These are phyloP conservation scores for Gastracanthus pulcherrimus DNA, from an alignment of 2,888 invertebrate species.

Conservation along the genomic window DNA sequence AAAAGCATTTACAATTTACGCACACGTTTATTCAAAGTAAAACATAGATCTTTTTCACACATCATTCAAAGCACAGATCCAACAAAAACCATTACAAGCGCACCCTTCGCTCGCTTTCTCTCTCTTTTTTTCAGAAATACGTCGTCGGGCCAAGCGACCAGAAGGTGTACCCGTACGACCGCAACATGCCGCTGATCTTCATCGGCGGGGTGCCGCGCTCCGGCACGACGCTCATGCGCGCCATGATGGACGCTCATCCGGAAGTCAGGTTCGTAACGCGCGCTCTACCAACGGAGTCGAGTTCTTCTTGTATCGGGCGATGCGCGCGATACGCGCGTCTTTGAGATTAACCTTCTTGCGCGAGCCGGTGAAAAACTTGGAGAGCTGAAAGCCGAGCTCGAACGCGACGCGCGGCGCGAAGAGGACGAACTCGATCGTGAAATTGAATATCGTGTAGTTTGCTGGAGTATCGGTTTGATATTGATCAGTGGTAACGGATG, in stretches of 20 bases:
- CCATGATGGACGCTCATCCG: slow-evolving; percentile 98
- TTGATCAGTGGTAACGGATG: neutral
- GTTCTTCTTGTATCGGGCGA: no score
- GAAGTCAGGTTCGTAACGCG: slow-evolving; percentile 87
- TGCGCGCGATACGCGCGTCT: no score
- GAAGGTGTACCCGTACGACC: slow-evolving; percentile 86
- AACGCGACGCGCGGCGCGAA: neutral
- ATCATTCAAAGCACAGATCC: neutral
- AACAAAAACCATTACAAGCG: no score
- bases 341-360: no score
- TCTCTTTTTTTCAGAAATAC: slow-evolving; percentile 79
- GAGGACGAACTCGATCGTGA: neutral
- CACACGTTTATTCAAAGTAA: neutral
- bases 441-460: neutral
- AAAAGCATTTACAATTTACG: neutral
- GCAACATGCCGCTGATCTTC: slow-evolving; percentile 95
- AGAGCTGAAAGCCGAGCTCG: no score
- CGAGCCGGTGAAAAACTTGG: no score
- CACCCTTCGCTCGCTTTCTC: neutral
- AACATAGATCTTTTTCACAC: no score
- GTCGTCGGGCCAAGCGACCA: slow-evolving; percentile 81
- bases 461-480: neutral
- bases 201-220: slow-evolving; percentile 98
- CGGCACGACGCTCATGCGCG: slow-evolving; percentile 97
- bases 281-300: no score